Percentiles rank a stretch among this genome's conserved stretches.
phyloP scores from a whole-genome alignment of 1,140 invertebrate genomes.

The Trachelipus rathkii region DNA sequence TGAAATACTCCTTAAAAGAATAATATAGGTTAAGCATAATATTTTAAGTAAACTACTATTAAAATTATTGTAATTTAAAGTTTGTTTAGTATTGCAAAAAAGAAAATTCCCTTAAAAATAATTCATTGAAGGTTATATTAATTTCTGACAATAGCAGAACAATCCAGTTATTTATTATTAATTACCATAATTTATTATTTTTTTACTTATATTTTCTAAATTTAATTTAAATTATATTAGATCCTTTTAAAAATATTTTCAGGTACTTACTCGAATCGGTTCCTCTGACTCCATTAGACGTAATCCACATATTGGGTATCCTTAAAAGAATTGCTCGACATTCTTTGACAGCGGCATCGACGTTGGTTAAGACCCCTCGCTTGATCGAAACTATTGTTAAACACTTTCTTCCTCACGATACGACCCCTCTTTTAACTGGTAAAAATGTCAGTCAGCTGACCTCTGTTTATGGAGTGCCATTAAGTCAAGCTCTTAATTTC shows the following conservation, averaged over 20 bases:
- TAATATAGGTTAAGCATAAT: no score
- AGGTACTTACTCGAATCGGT: slow-evolving; percentile 38
- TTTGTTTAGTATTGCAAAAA: not conserved
- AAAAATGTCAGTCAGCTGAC: slow-evolving; percentile 29
- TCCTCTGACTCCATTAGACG: slow-evolving; percentile 31
- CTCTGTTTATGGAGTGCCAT: slow-evolving; percentile 38
- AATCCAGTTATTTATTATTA: not conserved
- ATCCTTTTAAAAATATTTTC: not conserved
- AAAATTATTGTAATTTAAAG: not conserved
- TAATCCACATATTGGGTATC: slow-evolving; percentile 32
- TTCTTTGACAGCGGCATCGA: slow-evolving; percentile 40
- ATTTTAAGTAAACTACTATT: no score
- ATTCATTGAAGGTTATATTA: not conserved
- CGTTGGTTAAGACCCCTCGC: slow-evolving; percentile 20
- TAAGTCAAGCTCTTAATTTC: slow-evolving; percentile 33
- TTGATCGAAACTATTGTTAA: slow-evolving; percentile 30
- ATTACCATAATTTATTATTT: not conserved
- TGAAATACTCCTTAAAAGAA: no score
- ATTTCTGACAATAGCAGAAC: not conserved
- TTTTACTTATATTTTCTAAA: not conserved
- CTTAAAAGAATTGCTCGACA: slow-evolving; percentile 35
- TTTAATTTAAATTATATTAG: not conserved
- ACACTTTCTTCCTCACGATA: slow-evolving; percentile 38
- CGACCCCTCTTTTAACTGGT: slow-evolving; percentile 33
- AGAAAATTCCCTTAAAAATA: not conserved